A percentile compares a stretch with the other conserved stretches of the same genome.
phyloP scores from a whole-genome alignment of 2,888 invertebrate genomes.

The Parasteatoda lunata region DNA sequence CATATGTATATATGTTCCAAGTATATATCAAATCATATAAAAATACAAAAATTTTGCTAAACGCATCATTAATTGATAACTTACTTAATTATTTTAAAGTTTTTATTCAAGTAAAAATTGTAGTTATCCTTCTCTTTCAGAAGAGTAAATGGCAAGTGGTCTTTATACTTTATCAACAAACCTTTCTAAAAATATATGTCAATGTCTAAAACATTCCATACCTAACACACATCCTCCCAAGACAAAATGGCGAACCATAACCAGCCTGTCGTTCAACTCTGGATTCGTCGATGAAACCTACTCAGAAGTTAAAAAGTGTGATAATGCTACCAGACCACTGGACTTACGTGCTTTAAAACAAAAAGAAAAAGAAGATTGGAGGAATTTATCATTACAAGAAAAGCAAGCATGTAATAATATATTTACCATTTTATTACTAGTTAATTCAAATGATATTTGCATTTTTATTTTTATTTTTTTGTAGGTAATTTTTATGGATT shows the following conservation, averaged over 20 bases:
- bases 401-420: conserved; percentile 81
- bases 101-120: not conserved
- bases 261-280: conserved; percentile 36
- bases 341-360: conserved; percentile 83
- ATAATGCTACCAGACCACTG: conserved; percentile 75
- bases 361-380: conserved; percentile 97
- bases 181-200: conserved; percentile 25
- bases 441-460: not conserved
- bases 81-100: not conserved
- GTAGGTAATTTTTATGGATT: not conserved
- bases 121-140: not conserved
- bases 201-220: conserved; percentile 45
- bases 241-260: conserved; percentile 30
- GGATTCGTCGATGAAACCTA: conserved; percentile 27
- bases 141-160: conserved; percentile 63
- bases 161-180: conserved; percentile 37
- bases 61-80: too few species aligned
- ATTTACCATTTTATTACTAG: not conserved
- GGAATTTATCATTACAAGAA: conserved; percentile 87
- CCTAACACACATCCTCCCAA: conserved; percentile 4
- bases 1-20: too few species aligned
- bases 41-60: too few species aligned
- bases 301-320: conserved; percentile 3
- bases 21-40: too few species aligned
- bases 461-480: not conserved